Base-by-base conservation (phyloP, 2,888 invertebrate species). In the Anodontia alba region DNA sequence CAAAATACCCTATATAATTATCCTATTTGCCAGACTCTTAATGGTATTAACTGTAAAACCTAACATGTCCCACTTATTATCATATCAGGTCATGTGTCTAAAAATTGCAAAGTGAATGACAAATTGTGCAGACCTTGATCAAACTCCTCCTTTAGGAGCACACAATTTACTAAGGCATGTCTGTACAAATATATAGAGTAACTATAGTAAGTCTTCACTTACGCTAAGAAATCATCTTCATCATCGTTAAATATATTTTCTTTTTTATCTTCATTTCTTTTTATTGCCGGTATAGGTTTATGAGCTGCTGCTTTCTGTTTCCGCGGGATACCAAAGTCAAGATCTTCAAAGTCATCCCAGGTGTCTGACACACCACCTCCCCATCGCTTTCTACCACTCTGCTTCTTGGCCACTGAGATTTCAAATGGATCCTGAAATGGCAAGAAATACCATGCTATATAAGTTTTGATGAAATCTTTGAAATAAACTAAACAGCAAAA, bases 281-380 rank as follows among this genome's bases (percentile, higher is more conserved):
- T 86, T 12, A 89, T 87, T 43, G 88, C 73, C 1, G 88, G 88
- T 29, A 83, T 75, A n/a, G 89, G 86, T 70, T 89, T 89, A 38
- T 78, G 67, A 46, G 90, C 90, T 15, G 88, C 83, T 29, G 83
- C 81, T 73, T 89, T 88, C 66, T 87, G 84, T 84, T 92, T 92
- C 51, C 81, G 89, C 0, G 89, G 89, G 2, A 89, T 81, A 49
- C 83, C 84, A 66, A 91, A 88, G 76, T 93, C 93, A 73, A 93
- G 87, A 74, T 93, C 93, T 69, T 93, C 92, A 85, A 90, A 91
- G 81, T 92, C 93, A 77, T 93, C 93, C 92, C 92, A 92, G 15
- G 92, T 92, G 77, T 93, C 92, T 0, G 91, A 90, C 36, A 90
- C 86, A 2, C 91, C 91, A 0, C 84, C 90, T 15, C 92, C 93